Evolutionary conservation across 2,113 vertebrate species (phyloP).

Genomic region (Tupaia chinensis): DNA sequence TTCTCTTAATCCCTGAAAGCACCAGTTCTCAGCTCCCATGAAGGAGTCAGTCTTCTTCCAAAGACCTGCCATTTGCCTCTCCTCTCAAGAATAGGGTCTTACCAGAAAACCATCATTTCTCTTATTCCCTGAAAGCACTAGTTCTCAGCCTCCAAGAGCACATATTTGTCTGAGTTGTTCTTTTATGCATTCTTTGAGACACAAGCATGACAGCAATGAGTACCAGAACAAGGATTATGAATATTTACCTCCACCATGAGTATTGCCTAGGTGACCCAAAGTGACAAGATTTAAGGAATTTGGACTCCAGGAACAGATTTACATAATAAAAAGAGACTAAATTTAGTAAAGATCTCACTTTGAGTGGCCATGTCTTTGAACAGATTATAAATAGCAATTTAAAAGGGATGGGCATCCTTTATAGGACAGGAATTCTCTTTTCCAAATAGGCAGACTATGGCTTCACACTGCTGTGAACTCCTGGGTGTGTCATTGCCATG

Average conservation of each 20-base stretch:
- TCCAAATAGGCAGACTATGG: not conserved
- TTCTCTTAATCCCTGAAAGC: too few relatives aligned
- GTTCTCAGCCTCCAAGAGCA: not conserved
- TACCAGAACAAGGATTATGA: not conserved
- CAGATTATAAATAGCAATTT: not conserved
- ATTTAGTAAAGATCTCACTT: not conserved
- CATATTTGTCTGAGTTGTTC: not conserved
- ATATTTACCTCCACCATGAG: not conserved
- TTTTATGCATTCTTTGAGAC: not conserved
- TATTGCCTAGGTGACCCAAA: not conserved
- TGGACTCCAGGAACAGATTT: not conserved
- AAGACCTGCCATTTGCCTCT: too few relatives aligned
- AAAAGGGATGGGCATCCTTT: not conserved
- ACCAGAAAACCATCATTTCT: too few relatives aligned
- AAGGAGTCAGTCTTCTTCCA: too few relatives aligned
- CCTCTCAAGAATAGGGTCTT: too few relatives aligned
- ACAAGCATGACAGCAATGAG: fast-evolving
- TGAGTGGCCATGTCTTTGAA: not conserved
- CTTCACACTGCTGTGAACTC: fast-evolving
- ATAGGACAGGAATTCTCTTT: not conserved
- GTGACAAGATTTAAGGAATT: not conserved
- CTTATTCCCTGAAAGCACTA: too few relatives aligned
- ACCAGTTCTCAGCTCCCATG: too few relatives aligned
- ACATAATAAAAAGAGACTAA: not conserved
- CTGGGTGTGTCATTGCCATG: not conserved